Conservation (phyloP, 2,888 invertebrate genomes). For the Sialis lutaria region DNA sequence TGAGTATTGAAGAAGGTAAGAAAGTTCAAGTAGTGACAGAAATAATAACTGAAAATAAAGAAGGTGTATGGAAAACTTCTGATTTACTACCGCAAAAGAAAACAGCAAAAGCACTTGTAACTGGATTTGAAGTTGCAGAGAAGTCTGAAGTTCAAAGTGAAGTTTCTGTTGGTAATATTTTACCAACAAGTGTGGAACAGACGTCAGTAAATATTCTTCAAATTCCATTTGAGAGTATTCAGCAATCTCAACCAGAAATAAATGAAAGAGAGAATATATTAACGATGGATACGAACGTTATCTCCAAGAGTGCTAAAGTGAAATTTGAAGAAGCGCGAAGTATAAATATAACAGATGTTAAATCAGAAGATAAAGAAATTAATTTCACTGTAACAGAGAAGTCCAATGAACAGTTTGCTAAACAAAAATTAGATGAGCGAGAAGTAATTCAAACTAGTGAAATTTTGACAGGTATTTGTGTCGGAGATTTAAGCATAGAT, state of each 20-base stretch:
- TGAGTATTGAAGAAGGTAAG: conserved; percentile 31
- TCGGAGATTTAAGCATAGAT: conserved; percentile 10
- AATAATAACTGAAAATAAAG: conserved; percentile 19
- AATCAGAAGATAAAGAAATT: conserved; percentile 29
- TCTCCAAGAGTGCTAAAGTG: conserved; percentile 24
- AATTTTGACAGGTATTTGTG: conserved; percentile 13
- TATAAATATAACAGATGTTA: conserved; percentile 29
- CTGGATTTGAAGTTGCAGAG: conserved; percentile 25
- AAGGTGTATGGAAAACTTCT: conserved; percentile 16
- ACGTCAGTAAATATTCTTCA: conserved; percentile 18
- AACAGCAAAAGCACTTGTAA: conserved; percentile 21
- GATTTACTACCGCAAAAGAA: conserved; percentile 15
- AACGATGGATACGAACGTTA: conserved; percentile 12
- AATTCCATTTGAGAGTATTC: conserved; percentile 17
- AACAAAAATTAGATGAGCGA: conserved; percentile 22
- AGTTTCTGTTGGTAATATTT: conserved; percentile 9
- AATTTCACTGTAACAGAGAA: conserved; percentile 19
- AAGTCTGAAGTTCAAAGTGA: conserved; percentile 13
- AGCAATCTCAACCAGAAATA: conserved; percentile 18
- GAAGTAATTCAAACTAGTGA: conserved; percentile 27
- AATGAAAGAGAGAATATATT: conserved; percentile 21
- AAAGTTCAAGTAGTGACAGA: conserved; percentile 25
- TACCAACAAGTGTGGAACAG: conserved; percentile 5
- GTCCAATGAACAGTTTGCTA: conserved; percentile 21
- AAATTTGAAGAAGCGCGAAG: conserved; percentile 25